Evolutionary conservation across 2,888 invertebrate genomes (phyloP), one percentile per base, ranked within the genome.

Genomic region (Epistrophe grossulariae): DNA sequence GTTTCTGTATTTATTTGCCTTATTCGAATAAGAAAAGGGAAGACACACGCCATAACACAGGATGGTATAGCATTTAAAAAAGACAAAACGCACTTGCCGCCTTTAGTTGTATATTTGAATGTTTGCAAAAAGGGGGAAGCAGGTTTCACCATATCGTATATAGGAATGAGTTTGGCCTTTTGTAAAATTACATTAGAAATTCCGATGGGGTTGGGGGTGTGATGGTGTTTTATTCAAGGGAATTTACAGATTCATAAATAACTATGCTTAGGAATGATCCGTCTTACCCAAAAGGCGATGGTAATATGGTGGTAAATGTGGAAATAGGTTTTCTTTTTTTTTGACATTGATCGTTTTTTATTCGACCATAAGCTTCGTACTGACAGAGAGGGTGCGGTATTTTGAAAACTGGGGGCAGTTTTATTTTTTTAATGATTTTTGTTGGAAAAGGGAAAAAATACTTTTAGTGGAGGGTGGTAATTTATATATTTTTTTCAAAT

Each of bases 181-280:
- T 83, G 87, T 87, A 31, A 87, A 87, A 87, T 87, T 87, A 87
- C 87, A 87, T 87, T 87, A 87, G 83, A 87, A 87, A 87, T 87
- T 87, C 87, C 87, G 76, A 87, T 87, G 79, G 71, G 87, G 79
- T 71, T 74, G 79, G 87, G 84, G 87, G 76, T 80, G 79, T 71
- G 68, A 79, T 87, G 74, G 66, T 72, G 87, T 66, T 79, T 87
- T 79, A 79, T 89, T 88, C 87, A 80, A 88, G 89, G 88, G 89
- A 89, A 89, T 89, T 89, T 89, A 89, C 89, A 89, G 88, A 89
- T 89, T 89, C 89, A 89, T 89, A 89, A 89, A 89, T 89, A 89
- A 89, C 89, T 87, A 68, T 83, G 87, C 79, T 79, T 43, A 72
- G 66, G 79, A 55, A 70, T 43, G 35, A 79, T 68, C 50, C 62